Base-by-base conservation (phyloP, 2,888 invertebrate genomes). In the Choreutis nemorana region DNA sequence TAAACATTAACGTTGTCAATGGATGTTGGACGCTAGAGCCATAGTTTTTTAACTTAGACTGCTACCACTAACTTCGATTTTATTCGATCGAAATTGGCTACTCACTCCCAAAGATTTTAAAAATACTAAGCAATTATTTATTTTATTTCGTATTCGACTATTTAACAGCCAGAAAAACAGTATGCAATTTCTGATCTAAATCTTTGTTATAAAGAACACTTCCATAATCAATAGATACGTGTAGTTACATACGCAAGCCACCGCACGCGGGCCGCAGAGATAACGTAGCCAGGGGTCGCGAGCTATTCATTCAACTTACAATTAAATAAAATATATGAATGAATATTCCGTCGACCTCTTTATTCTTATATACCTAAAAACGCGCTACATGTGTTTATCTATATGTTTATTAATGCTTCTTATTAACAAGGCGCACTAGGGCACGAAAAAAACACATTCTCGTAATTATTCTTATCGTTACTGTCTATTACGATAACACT, bases 241-340 rank as follows among this genome's bases (percentile, higher is more conserved):
- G 26, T 26, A 24, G 23, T 13, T 14, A 26, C 25, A 28, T 34
- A 30, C 25, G 31, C 29, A 33, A 26, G 26, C 28, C n/a, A 26
- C 14, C 13, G 29, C 26, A 16, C 14, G 24, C 34, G 29, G 32
- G 24, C 29, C 40, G 34, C 42, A 43, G 44, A 45, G 52, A 49
- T 50, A 49, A 32, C 42, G 67, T 67, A 67, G 65, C 62, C 41
- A 34, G 42, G 48, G 61, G 59, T 66, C 63, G 53, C 44, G 45
- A 45, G 45, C 52, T 54, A 56, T 53, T 64, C 63, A 66, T 67
- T 62, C 57, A 63, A 49, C 46, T 47, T 50, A 48, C 57, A 56
- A 60, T 56, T 55, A 60, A 62, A 58, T 57, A 56, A 55, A 59
- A 58, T 65, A 58, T 65, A 67, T 50, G 47, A 41, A 32, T 40